Evolutionary conservation across 2,797 vertebrate genomes (phyloP).

Genomic region (Phoxinus dragarum): DNA sequence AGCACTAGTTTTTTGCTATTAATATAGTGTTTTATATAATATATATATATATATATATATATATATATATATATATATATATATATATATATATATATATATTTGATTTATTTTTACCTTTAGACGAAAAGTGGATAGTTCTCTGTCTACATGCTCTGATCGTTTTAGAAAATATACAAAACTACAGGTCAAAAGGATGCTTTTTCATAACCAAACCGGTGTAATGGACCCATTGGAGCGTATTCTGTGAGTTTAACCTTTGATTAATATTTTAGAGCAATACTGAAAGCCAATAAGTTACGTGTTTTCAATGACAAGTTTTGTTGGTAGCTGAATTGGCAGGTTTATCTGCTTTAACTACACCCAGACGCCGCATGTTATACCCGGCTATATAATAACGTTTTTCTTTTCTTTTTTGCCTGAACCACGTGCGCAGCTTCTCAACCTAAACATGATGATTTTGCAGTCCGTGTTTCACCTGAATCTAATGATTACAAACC

Average conservation of each 20-base stretch:
- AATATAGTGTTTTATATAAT: background rate
- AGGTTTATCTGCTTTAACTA: slow-evolving; percentile 27
- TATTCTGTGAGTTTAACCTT: background rate
- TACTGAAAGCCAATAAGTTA: background rate
- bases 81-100: accelerated
- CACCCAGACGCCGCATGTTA: background rate
- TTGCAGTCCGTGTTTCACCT: slow-evolving; percentile 60
- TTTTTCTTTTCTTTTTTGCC: background rate
- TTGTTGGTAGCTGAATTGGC: background rate
- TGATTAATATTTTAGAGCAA: background rate
- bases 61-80: accelerated
- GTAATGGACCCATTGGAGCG: background rate
- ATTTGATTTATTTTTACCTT: background rate
- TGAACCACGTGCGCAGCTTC: background rate
- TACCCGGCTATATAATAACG: background rate
- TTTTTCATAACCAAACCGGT: background rate
- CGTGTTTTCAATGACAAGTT: background rate
- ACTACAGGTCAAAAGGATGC: background rate
- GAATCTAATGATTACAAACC: slow-evolving; percentile 53
- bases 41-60: accelerated
- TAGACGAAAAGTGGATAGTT: background rate
- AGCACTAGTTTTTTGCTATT: accelerated
- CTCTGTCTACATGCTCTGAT: background rate
- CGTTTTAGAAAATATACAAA: background rate
- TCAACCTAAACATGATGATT: slow-evolving; percentile 74